Evolutionary conservation across 2,113 vertebrate species (phyloP), one percentile per base, ranked within the genome.

Genomic region (Chinchilla lanigera): DNA sequence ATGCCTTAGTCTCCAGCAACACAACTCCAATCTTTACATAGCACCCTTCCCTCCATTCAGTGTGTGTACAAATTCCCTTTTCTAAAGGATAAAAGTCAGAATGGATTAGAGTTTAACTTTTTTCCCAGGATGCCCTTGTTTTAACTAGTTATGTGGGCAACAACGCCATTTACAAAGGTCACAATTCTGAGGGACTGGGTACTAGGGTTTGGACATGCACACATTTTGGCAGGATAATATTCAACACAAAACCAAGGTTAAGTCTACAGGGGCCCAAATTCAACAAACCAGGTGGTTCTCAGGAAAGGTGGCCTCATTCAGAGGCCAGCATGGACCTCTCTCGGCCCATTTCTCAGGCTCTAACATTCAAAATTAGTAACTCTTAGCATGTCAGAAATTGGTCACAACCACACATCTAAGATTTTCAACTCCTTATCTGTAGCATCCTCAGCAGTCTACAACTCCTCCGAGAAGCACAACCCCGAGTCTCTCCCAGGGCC

Each of bases 401-500:
- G 24, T 7, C 8, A n/a, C 47, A 20, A 58, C 7, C 47, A 54
- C 4, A 33, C 0, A 8, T 11, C 33, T 44, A 56, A 54, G 28
- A 73, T 44, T 73, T 85, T 71, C 78, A 50, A 26, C 28, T 24
- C 58, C 26, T 28, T 58, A 4, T 11, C 35, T 75, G 13, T 52
- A 5, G 1, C 5, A 7, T 17, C 1, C 30, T 67, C 3, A 28
- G 52, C 30, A 41, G 24, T 19, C 16, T n/a, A 0, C 13, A 6
- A 3, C 97, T 97, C 98, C 98, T 99, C 98, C 98, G 98, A 98
- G 97, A 98, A 99, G 98, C 98, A 98, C 97, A 24, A 8, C 95
- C 96, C 90, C 90, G 98, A 98, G 98, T 98, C 92, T 96, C 98
- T 98, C 97, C 98, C 87, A 71, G 69, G 65, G 61, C 52, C 22